Base-by-base conservation (phyloP, 1,140 invertebrate genomes). In the Cherax quadricarinatus region DNA sequence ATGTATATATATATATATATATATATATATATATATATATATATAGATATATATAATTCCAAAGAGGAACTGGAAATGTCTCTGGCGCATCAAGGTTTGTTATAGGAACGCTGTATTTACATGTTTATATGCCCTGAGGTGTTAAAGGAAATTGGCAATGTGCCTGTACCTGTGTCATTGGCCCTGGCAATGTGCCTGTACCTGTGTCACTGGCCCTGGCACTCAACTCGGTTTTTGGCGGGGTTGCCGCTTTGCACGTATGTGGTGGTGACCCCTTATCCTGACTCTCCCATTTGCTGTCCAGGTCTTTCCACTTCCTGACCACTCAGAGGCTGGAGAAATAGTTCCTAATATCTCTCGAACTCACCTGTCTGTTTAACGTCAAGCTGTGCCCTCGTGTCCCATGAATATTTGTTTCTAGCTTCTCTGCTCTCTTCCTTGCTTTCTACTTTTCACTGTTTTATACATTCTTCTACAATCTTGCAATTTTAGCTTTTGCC, bases 1-100 rank as follows among this genome's bases (percentile, higher is more conserved):
- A n/a, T n/a, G n/a, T n/a, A n/a, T 75, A 75, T 75, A 24, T 75
- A 24, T 75, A 24, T 41, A n/a, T 75, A 24, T 24, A 75, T 75
- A 75, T 75, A 75, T 75, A 75, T 75, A 75, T 24, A 75, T 75
- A 75, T 75, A 75, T 75, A 75, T 75, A 75, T 75, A 75, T 75
- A 75, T 75, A 75, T 75, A 75, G 5, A 75, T 75, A 75, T 57
- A 57, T 75, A 24, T 24, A 75, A 6, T 5, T 24, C 5, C 16
- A 75, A 7, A 24, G 5, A 75, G 4, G 16, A 5, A 57, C 6
- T 14, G 12, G 12, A 57, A 57, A 14, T 9, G 53, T 57, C 7
- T 57, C 4, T 57, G 53, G 53, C 53, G 0, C 53, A 9, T 57
- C 7, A 57, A 57, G 4, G 53, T 57, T 57, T 57, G 53, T 57